Conservation (phyloP, 1,140 invertebrate genomes). For the Stegodyphus mimosarum region DNA sequence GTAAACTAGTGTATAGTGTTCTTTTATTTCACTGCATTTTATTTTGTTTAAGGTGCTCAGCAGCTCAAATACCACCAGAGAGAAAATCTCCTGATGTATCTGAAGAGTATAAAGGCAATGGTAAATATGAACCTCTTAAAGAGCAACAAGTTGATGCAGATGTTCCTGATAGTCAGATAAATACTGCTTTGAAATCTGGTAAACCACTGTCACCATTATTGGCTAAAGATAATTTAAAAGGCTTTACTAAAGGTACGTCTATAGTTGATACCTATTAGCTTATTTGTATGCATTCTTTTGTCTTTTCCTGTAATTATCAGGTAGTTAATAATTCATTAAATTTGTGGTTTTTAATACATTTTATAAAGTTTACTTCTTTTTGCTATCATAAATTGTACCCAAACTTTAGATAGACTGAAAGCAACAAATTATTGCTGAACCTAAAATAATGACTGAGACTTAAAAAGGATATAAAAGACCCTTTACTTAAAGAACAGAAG, state of each 20-base stretch:
- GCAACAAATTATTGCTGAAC: too few relatives aligned
- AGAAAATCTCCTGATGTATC: slow-evolving; percentile 68
- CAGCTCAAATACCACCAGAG: slow-evolving; percentile 45
- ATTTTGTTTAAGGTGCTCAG: slow-evolving; percentile 18
- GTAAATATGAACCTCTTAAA: slow-evolving; percentile 71
- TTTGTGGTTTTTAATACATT: too few relatives aligned
- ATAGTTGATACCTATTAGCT: not conserved
- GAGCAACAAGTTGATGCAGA: slow-evolving; percentile 68
- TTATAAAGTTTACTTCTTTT: too few relatives aligned
- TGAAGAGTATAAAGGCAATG: slow-evolving; percentile 71
- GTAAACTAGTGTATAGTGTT: too few relatives aligned
- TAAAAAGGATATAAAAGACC: too few relatives aligned
- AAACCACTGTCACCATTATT: slow-evolving; percentile 24
- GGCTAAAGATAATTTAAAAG: slow-evolving; percentile 61
- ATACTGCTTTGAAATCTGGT: slow-evolving; percentile 12
- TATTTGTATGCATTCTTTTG: not conserved
- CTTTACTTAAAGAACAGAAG: too few relatives aligned
- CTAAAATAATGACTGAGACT: too few relatives aligned
- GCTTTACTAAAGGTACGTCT: slow-evolving; percentile 48
- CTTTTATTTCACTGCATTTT: too few relatives aligned
- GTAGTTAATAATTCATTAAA: too few relatives aligned
- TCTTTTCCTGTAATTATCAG: not conserved
- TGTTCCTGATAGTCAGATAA: slow-evolving; percentile 64
- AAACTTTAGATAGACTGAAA: too few relatives aligned
- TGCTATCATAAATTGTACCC: too few relatives aligned